Conservation (phyloP, 2,888 invertebrate species). For the Drosophila neonasuta region DNA sequence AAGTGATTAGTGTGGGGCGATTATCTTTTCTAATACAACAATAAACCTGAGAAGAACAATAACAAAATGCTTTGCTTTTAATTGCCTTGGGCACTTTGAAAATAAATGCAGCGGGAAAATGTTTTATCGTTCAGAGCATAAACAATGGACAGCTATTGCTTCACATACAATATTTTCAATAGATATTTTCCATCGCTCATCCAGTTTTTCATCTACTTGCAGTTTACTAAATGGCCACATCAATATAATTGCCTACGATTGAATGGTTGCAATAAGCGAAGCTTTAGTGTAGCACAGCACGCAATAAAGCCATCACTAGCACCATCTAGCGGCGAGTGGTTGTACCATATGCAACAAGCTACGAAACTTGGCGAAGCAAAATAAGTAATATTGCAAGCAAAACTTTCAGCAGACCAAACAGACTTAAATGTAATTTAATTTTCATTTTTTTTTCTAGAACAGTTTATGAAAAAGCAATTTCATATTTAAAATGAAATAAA, state of each 20-base stretch:
- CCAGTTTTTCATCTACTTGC: slow-evolving; percentile 31
- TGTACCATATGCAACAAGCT: slow-evolving; percentile 80
- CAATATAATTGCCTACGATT: slow-evolving; percentile 86
- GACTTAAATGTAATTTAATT: slow-evolving; percentile 2
- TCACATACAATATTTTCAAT: slow-evolving; percentile 4
- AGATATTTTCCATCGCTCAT: slow-evolving; percentile 2
- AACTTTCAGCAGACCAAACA: slow-evolving; percentile 23
- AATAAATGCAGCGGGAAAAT: slow-evolving; percentile 27
- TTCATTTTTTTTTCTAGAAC: slow-evolving; percentile 10
- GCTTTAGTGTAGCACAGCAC: neutral
- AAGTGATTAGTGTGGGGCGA: neutral
- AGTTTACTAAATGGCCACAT: slow-evolving; percentile 92
- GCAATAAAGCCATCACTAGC: slow-evolving; percentile 72
- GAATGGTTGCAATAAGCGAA: slow-evolving; percentile 79
- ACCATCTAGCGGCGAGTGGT: slow-evolving; percentile 78
- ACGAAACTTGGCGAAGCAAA: slow-evolving; percentile 81
- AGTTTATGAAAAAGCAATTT: no score
- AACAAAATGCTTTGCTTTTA: slow-evolving; percentile 29
- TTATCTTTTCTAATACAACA: neutral
- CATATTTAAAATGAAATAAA: no score
- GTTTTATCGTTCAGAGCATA: slow-evolving; percentile 20
- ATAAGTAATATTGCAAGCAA: slow-evolving; percentile 69
- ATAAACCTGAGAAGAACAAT: neutral
- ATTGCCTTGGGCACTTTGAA: slow-evolving; percentile 35
- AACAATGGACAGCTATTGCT: slow-evolving; percentile 1